Percentiles rank a stretch among this genome's conserved stretches.
Conservation (phyloP, 2,797 vertebrate species). For the Vipera latastei region DNA sequence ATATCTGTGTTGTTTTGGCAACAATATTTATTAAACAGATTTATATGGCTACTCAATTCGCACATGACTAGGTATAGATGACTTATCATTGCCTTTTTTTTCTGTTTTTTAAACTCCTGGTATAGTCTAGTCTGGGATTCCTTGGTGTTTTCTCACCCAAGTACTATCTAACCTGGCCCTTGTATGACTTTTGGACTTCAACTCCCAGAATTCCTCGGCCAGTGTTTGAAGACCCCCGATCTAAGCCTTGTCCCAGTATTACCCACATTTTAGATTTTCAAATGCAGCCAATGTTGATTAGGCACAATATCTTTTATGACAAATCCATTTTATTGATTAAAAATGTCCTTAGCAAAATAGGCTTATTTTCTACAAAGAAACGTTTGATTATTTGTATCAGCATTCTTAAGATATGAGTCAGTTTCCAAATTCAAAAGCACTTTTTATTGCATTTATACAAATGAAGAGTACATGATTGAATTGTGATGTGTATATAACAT, state of each 20-base stretch:
- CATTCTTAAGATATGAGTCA: neutral
- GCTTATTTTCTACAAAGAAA: neutral
- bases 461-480: neutral
- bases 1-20: neutral
- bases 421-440: neutral
- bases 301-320: neutral
- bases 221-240: too few relatives aligned
- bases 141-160: neutral
- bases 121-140: neutral
- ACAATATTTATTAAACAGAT: neutral
- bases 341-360: neutral
- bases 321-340: neutral
- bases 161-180: neutral
- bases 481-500: neutral
- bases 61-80: neutral
- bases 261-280: neutral
- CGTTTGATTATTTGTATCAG: neutral
- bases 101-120: neutral
- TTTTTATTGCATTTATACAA: neutral
- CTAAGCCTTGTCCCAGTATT: neutral
- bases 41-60: neutral
- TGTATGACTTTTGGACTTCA: too few relatives aligned
- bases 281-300: neutral
- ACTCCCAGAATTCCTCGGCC: too few relatives aligned
- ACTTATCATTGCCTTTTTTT: neutral